Evolutionary conservation across 2,888 invertebrate genomes (phyloP).

Genomic region (Aporophyla lueneburgensis): DNA sequence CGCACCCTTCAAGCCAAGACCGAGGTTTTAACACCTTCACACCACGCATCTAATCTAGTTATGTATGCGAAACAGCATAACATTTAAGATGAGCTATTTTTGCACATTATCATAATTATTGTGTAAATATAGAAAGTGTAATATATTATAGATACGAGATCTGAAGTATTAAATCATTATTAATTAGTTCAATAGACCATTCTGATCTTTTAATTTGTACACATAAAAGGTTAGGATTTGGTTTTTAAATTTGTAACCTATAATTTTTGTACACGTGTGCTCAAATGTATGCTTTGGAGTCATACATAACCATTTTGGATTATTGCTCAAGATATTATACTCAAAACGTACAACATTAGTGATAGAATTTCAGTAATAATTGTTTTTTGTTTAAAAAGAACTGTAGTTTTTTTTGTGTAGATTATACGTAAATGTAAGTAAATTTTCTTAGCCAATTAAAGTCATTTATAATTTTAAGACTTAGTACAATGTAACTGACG

Average conservation of each 20-base stretch:
- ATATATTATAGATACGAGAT: slow-evolving; percentile 32
- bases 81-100: slow-evolving; percentile 30
- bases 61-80: slow-evolving; percentile 45
- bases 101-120: slow-evolving; percentile 53
- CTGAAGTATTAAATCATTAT: slow-evolving; percentile 19
- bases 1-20: slow-evolving; percentile 77
- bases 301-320: not conserved
- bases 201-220: slow-evolving; percentile 22
- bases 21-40: slow-evolving; percentile 73
- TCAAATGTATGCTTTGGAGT: slow-evolving; percentile 3
- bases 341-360: not conserved
- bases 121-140: slow-evolving; percentile 62
- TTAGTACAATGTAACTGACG: slow-evolving; percentile 45
- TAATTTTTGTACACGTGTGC: slow-evolving; percentile 1
- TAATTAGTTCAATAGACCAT: slow-evolving; percentile 4
- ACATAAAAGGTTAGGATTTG: slow-evolving; percentile 40
- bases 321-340: slow-evolving; percentile 22
- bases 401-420: not conserved
- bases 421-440: slow-evolving; percentile 30
- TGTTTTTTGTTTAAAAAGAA: not conserved
- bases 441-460: slow-evolving; percentile 43
- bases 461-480: slow-evolving; percentile 49
- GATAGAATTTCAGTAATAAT: not conserved
- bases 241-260: slow-evolving; percentile 9
- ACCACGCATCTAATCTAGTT: slow-evolving; percentile 20